Evolutionary conservation across 1,140 invertebrate genomes (phyloP).

Genomic region (Gryon sp.): DNA sequence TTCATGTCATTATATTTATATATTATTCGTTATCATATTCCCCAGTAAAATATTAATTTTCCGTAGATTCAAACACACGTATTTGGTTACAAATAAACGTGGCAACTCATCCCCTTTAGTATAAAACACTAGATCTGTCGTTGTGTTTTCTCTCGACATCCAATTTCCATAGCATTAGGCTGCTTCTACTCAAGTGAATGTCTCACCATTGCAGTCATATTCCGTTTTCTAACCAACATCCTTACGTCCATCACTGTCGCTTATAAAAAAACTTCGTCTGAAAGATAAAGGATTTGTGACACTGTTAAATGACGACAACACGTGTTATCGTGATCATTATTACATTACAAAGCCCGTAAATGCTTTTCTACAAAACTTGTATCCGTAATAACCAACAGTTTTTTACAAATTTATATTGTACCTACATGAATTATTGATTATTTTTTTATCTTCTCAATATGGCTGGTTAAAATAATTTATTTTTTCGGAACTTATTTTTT

Average conservation of each 20-base stretch:
- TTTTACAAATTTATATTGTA: no score
- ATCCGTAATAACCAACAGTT: slow-evolving; percentile 36
- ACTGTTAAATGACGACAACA: slow-evolving; percentile 54
- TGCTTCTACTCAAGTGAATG: slow-evolving; percentile 65
- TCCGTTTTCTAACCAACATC: slow-evolving; percentile 29
- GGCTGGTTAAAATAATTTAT: no score
- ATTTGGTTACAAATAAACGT: slow-evolving; percentile 43
- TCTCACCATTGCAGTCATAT: slow-evolving; percentile 46
- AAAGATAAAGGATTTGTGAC: slow-evolving; percentile 51
- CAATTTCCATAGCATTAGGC: slow-evolving; percentile 78
- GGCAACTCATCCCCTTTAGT: slow-evolving; percentile 39
- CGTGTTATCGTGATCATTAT: slow-evolving; percentile 56
- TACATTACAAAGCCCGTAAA: slow-evolving; percentile 56
- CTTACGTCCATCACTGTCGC: slow-evolving; percentile 16
- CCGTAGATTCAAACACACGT: slow-evolving; percentile 19
- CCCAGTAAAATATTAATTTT: slow-evolving; percentile 38
- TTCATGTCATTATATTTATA: no score
- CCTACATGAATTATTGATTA: no score
- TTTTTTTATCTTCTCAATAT: no score
- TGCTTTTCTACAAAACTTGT: slow-evolving; percentile 30
- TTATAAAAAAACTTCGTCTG: slow-evolving; percentile 39
- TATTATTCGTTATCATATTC: no score
- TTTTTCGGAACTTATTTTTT: no score
- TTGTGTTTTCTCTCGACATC: slow-evolving; percentile 74
- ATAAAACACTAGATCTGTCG: slow-evolving; percentile 62